Conservation (phyloP, 2,113 vertebrate genomes). For the Zosterops japonicus region DNA sequence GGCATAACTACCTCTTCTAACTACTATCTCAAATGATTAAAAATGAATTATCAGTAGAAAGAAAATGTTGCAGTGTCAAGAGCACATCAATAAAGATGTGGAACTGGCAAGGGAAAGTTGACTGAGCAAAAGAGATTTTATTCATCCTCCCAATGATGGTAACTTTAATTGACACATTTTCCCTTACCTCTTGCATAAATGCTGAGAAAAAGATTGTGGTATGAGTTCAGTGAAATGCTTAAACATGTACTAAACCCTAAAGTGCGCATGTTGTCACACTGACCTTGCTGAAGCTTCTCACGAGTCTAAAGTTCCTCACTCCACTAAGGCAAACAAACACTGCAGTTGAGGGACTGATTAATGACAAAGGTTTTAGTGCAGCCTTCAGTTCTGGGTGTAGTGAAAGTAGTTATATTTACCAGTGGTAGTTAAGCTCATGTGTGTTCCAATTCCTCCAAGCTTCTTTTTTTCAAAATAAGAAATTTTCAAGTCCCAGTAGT, state of each 20-base stretch:
- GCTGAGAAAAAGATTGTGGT: neutral
- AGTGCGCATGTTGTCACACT: neutral
- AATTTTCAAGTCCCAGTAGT: neutral
- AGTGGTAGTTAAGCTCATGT: neutral
- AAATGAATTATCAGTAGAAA: neutral
- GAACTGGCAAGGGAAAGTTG: neutral
- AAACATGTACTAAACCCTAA: neutral
- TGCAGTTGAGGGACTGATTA: neutral
- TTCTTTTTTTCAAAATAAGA: neutral
- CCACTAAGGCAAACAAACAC: neutral
- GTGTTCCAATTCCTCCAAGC: neutral
- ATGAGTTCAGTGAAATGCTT: neutral
- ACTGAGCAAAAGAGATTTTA: neutral
- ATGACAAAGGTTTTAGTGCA: neutral
- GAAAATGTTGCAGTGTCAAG: neutral
- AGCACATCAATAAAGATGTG: neutral
- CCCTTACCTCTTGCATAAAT: neutral
- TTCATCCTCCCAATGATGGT: neutral
- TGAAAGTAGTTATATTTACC: neutral
- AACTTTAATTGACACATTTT: constrained; percentile 17
- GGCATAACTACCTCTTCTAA: neutral
- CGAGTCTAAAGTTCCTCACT: neutral
- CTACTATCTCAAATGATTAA: neutral
- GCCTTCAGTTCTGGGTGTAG: neutral
- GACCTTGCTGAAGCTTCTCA: neutral